phyloP scores from a whole-genome alignment of 37 sponge, comb jelly and placozoan species.

The Aphrocallistes beatrix region DNA sequence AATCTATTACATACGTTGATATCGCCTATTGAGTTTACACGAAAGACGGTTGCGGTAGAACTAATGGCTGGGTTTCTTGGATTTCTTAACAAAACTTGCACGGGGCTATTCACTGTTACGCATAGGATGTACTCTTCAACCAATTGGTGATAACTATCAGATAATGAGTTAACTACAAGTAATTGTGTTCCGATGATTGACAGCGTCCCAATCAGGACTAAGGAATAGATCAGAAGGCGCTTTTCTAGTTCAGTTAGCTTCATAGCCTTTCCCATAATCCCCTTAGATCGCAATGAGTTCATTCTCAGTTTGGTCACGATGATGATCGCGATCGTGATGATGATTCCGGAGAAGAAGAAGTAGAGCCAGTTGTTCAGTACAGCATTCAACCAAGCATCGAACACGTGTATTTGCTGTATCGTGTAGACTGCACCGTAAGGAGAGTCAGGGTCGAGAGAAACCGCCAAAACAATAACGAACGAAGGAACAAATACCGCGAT shows the following conservation, averaged over 20 bases:
- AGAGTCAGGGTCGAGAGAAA: background rate
- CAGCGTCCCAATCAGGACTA: background rate
- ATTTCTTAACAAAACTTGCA: background rate
- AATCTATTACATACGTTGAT: background rate
- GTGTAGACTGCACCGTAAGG: slow-evolving; percentile 1
- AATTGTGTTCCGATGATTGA: background rate
- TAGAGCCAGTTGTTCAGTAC: background rate
- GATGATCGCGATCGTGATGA: background rate
- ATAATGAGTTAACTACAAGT: background rate
- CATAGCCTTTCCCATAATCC: background rate
- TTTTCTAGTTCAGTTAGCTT: background rate
- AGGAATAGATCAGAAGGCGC: background rate
- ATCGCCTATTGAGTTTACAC: background rate
- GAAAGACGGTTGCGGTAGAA: background rate
- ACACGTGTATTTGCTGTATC: background rate
- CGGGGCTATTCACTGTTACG: background rate
- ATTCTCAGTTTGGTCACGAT: background rate
- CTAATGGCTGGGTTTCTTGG: no score
- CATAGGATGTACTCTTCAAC: slow-evolving; percentile 1
- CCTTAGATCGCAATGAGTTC: background rate
- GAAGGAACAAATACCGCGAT: background rate
- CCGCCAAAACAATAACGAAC: background rate
- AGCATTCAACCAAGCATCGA: background rate
- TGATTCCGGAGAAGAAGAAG: background rate
- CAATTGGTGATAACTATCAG: background rate